Base-by-base conservation (phyloP, 2,113 vertebrate genomes). In the Atlantisia rogersi region DNA sequence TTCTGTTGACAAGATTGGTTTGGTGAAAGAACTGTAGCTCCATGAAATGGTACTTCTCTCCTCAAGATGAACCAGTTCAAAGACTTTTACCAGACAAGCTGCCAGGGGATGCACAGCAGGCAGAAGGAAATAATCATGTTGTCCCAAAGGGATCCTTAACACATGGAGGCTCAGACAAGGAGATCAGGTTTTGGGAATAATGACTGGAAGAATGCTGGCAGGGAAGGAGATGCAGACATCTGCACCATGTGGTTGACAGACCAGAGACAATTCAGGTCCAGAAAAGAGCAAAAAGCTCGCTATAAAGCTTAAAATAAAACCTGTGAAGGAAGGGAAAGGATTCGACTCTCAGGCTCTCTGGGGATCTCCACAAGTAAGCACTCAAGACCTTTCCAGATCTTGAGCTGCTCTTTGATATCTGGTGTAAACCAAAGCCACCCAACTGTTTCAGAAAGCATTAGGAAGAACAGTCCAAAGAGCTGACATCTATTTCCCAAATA, bases 211-310 rank as follows among this genome's bases (percentile, higher is more conserved):
- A 94, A 92, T 83, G 52, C 68, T 92, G 75, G 75, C 87, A 77
- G 69, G 20, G 62, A 93, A 88, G 75, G 67, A 37, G 44, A 86
- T 86, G 71, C 87, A 37, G 93, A 87, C 65, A 89, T 95, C 94
- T 95, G 92, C 80, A 94, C 88, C 97, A 97, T 97, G 95, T 97
- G 97, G 95, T 86, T 92, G 90, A 95, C 97, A 97, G 95, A 97
- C 90, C 83, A 95, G 55, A 95, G 92, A 93, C 21, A 91, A 68
- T 65, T 80, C 65, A 91, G 53, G 88, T 95, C 88, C 91, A 94
- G 80, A 60, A 91, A 92, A 93, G 83, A 95, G 91, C 60, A 88
- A 88, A 86, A 88, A 83, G 19, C 64, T 95, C 60, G 9, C 79
- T 88, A 42, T 94, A 94, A 97, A 96, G 81, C 75, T 94, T 90